These are phyloP conservation scores for Apeltes quadracus DNA, from an alignment of 2,113 vertebrate species.

Conservation along the genomic window DNA sequence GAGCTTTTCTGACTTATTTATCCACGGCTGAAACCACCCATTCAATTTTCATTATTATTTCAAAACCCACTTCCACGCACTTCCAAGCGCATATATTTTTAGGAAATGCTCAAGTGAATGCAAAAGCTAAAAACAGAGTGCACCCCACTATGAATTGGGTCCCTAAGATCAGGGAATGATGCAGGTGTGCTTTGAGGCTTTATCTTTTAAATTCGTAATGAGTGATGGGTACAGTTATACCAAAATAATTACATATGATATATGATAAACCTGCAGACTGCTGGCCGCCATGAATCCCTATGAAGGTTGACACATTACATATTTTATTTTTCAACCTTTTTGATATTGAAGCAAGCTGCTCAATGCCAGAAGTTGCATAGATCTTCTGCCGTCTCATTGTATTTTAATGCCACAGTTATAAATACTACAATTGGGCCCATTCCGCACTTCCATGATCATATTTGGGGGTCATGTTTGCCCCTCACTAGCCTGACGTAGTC, in stretches of 20 bases:
- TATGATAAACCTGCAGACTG: not conserved
- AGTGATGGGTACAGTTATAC: not conserved
- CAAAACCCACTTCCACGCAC: not conserved
- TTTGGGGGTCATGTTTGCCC: not conserved
- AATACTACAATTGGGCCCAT: not conserved
- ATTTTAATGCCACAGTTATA: not conserved
- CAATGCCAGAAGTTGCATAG: not conserved
- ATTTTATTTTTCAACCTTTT: too few species aligned
- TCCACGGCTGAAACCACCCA: not conserved
- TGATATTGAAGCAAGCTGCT: not conserved
- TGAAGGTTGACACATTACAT: not conserved
- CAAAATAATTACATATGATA: not conserved
- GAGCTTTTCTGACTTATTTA: not conserved
- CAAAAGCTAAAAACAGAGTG: not conserved
- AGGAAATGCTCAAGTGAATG: not conserved
- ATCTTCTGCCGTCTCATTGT: not conserved
- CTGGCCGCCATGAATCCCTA: not conserved
- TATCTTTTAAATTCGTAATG: not conserved
- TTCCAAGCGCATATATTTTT: not conserved
- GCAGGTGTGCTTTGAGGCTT: not conserved
- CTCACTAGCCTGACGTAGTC: too few species aligned
- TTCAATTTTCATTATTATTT: slow-evolving; percentile 1
- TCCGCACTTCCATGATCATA: not conserved
- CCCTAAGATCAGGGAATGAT: not conserved
- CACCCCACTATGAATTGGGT: not conserved